phyloP scores from a whole-genome alignment of 2,113 vertebrate genomes.

The Motacilla alba region DNA sequence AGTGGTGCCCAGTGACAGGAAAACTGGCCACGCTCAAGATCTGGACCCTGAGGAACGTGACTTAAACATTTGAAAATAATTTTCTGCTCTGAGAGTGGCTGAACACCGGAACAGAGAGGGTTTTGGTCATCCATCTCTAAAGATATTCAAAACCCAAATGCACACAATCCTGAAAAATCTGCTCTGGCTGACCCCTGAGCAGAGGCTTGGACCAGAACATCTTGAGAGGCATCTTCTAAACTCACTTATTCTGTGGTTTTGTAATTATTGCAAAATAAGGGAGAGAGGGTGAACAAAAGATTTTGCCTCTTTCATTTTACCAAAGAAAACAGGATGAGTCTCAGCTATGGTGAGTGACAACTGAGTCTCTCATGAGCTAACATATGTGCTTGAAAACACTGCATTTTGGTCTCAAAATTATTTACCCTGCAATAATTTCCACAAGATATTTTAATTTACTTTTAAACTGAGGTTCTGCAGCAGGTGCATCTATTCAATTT shows the following conservation, averaged over 20 bases:
- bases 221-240: neutral
- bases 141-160: neutral
- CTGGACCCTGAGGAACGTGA: fast-evolving
- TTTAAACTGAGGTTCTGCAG: neutral
- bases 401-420: neutral
- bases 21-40: neutral
- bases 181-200: neutral
- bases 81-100: neutral
- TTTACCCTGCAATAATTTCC: neutral
- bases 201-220: neutral
- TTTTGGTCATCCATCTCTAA: neutral
- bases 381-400: neutral
- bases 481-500: neutral
- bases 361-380: neutral
- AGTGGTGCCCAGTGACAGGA: neutral
- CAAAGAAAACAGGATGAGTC: neutral
- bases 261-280: neutral
- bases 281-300: no score
- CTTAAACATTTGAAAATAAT: neutral
- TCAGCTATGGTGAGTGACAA: neutral
- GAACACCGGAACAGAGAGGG: neutral
- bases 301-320: neutral
- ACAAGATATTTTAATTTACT: neutral
- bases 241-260: neutral
- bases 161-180: neutral